These are phyloP conservation scores for Cryptocephalus primarius DNA, from an alignment of 2,888 invertebrate species.

Conservation along the genomic window DNA sequence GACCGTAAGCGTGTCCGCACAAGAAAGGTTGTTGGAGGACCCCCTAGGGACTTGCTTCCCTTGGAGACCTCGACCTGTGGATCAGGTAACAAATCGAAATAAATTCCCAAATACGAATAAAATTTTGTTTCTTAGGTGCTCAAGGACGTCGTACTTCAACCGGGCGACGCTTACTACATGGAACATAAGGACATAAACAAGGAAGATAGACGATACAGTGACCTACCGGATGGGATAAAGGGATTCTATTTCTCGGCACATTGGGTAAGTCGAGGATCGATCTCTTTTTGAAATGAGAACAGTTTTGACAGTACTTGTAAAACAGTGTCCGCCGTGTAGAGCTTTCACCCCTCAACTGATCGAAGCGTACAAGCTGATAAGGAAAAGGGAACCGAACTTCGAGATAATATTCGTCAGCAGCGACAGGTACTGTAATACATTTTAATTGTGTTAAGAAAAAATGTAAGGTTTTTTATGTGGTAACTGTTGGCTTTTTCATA, in stretches of 20 bases:
- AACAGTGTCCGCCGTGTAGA: constrained; percentile 78
- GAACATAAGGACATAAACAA: constrained; percentile 25
- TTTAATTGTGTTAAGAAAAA: no score
- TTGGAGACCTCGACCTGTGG: constrained; percentile 62
- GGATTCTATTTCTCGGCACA: constrained; percentile 83
- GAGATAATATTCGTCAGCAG: constrained; percentile 80
- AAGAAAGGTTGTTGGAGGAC: constrained; percentile 58
- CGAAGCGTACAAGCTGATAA: constrained; percentile 60
- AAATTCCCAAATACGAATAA: not conserved
- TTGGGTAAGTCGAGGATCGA: constrained; percentile 51
- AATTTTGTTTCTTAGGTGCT: constrained; percentile 28
- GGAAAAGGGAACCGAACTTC: constrained; percentile 57
- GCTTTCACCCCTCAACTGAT: constrained; percentile 71
- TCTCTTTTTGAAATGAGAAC: not conserved
- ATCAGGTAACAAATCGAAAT: constrained; percentile 35
- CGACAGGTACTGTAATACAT: constrained; percentile 61
- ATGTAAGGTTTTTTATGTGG: no score
- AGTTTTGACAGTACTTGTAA: constrained; percentile 10
- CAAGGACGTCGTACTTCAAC: constrained; percentile 38
- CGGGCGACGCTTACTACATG: constrained; percentile 27
- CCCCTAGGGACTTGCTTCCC: constrained; percentile 59
- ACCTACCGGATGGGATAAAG: constrained; percentile 52
- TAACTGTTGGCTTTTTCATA: no score
- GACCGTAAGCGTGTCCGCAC: constrained; percentile 47
- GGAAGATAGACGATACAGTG: constrained; percentile 37